phyloP scores from a whole-genome alignment of 2,113 vertebrate genomes.

The Vidua chalybeata region DNA sequence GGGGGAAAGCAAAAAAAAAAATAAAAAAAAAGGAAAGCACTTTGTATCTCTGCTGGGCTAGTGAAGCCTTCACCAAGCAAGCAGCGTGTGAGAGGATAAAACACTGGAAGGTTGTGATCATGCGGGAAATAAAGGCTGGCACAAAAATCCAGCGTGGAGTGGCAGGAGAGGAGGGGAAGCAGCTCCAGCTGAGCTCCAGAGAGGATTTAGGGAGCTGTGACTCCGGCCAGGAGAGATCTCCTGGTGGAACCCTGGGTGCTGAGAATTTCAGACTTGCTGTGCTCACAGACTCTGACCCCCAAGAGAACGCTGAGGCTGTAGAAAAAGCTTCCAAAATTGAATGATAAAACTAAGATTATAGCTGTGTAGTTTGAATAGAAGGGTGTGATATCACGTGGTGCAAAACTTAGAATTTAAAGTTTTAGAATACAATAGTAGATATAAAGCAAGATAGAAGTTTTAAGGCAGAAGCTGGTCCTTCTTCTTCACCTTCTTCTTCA shows the following conservation, averaged over 20 bases:
- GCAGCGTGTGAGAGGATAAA: neutral
- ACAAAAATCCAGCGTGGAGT: neutral
- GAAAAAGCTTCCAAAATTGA: neutral
- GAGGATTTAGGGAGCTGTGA: conserved; percentile 19
- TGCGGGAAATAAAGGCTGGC: neutral
- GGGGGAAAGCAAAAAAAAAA: too few species aligned
- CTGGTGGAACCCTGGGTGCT: neutral
- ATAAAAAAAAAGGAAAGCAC: neutral
- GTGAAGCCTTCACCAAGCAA: neutral
- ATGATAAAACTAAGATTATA: neutral
- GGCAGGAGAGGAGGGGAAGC: neutral
- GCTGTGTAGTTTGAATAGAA: neutral
- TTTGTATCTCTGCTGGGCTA: neutral
- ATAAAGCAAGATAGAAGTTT: neutral
- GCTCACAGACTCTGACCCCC: neutral
- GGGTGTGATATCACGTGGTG: neutral
- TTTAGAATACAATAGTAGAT: neutral
- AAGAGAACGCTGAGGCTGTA: neutral
- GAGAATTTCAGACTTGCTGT: neutral
- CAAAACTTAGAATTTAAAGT: neutral
- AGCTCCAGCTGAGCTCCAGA: neutral
- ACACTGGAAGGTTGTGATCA: accelerated
- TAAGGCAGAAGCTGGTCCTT: neutral
- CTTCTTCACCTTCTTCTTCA: neutral
- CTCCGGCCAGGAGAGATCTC: neutral